Base-by-base conservation (phyloP, 2,888 invertebrate genomes). In the Hesperia comma region DNA sequence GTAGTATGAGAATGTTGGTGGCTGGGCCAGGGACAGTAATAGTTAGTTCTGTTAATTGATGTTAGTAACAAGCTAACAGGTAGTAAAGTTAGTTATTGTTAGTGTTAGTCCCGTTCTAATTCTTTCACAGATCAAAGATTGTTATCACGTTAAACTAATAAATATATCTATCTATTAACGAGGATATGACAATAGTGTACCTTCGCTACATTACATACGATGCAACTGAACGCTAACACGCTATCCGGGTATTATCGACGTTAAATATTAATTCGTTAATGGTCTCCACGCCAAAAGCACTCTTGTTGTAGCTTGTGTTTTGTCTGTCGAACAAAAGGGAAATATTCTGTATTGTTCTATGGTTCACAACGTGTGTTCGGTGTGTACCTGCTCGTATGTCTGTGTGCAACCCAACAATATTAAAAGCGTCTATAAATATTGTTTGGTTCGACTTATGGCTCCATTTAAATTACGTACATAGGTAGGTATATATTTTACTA, bases 191-290 rank as follows among this genome's bases (percentile, higher is more conserved):
- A 49, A 17, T 49, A 49, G 2, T 1, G 17, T 46, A 49, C 49
- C 17, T 17, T 49, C 4, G 7, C 8, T 37, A 19, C 10, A 49
- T 43, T 15, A 43, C 43, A 49, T 15, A 46, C 17, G 49, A 69
- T 72, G 67, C 88, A 87, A 80, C 79, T 85, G 87, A 69, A 73
- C 71, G 73, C 77, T 88, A 85, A 72, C 88, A 88, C 84, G 82
- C 75, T 77, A 78, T 78, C 75, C 79, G 73, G 73, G 78, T 79
- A 85, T 83, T 83, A 74, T 74, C 76, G 74, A 72, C 75, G 74
- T 87, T 84, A 83, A 87, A 85, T 88, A 87, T 88, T 87, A 82
- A 87, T 80, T 78, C 37, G 64, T 58, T 69, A 63, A 58, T 54
- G 61, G 63, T 51, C 55, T 46, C 54, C 43, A 43, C 56, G 49